Percentiles rank a stretch among this genome's conserved stretches.
These are phyloP conservation scores for Stenopsyche tienmushanensis DNA, from an alignment of 1,140 invertebrate species.

Conservation along the genomic window DNA sequence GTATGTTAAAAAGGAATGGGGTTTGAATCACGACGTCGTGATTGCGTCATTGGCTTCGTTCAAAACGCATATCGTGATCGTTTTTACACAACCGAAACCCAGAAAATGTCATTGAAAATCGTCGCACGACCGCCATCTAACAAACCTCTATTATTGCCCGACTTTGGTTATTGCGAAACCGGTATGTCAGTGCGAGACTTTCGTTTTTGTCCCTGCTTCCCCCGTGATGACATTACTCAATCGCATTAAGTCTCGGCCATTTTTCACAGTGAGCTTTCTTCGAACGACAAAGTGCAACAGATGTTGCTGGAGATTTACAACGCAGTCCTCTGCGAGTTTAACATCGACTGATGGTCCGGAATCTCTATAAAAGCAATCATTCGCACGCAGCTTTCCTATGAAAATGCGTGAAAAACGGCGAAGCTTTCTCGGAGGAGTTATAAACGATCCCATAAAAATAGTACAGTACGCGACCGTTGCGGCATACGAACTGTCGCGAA, in stretches of 20 bases:
- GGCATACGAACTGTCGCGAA: no score
- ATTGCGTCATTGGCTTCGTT: no score
- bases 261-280: constrained; percentile 8
- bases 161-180: neutral
- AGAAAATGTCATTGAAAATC: no score
- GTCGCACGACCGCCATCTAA: no score
- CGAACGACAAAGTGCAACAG: constrained; percentile 13
- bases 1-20: no score
- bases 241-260: constrained; percentile 1
- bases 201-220: neutral
- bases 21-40: no score
- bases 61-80: no score
- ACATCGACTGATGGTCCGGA: no score
- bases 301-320: constrained; percentile 6
- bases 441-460: no score
- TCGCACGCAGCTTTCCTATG: neutral
- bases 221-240: constrained; percentile 4
- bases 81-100: no score
- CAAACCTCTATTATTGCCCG: neutral
- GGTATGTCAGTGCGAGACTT: neutral
- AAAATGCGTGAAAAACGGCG: constrained; percentile 2
- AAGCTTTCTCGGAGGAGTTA: neutral
- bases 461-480: no score
- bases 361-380: neutral
- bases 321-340: neutral